These are phyloP conservation scores for Lophochroa leadbeateri DNA, from an alignment of 2,113 vertebrate genomes.

Conservation along the genomic window DNA sequence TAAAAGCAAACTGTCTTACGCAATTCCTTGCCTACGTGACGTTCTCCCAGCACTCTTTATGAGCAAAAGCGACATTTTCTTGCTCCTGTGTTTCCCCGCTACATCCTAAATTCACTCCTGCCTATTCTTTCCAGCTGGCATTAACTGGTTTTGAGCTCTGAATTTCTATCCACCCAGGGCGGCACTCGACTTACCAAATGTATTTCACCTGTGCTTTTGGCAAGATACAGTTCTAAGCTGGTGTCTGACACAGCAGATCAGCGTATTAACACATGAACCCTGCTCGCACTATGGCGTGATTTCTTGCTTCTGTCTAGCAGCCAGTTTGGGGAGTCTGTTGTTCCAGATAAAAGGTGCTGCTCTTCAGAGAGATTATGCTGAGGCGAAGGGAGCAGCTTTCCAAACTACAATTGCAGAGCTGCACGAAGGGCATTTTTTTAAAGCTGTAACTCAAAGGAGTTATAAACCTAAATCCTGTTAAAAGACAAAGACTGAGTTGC, in stretches of 20 bases:
- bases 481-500: background rate
- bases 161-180: background rate
- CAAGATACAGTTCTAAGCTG: background rate
- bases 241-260: constrained; percentile 23
- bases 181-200: background rate
- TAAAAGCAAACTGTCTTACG: constrained; percentile 52
- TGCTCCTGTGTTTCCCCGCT: background rate
- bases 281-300: background rate
- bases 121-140: constrained; percentile 9
- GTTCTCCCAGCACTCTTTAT: constrained; percentile 8
- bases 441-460: background rate
- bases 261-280: constrained; percentile 15
- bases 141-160: background rate
- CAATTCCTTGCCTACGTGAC: constrained; percentile 55
- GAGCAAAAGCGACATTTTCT: constrained; percentile 36
- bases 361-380: constrained; percentile 1
- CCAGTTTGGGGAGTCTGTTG: background rate
- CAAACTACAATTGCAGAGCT: background rate
- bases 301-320: background rate
- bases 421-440: background rate
- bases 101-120: background rate
- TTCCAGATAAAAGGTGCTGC: constrained; percentile 25
- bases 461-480: background rate
- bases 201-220: constrained; percentile 25
- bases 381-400: background rate